Percentiles rank a stretch among this genome's conserved stretches.
Evolutionary conservation across 2,797 vertebrate genomes (phyloP).

Genomic region (Arremon brunneinucha): DNA sequence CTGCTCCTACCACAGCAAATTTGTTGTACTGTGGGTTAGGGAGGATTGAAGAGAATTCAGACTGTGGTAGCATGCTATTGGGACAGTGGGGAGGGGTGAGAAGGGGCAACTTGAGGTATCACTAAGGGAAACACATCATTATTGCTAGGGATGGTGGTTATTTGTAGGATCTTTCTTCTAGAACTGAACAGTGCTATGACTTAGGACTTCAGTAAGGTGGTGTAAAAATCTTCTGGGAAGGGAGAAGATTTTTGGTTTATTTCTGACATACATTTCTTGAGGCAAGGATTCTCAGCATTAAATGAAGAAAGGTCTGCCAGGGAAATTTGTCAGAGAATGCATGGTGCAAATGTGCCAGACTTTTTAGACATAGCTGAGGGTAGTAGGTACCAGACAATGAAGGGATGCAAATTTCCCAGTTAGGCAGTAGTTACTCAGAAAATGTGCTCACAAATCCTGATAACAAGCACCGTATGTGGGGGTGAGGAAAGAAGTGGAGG

Average conservation of each 20-base stretch:
- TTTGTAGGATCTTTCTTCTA: not conserved
- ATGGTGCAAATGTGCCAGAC: not conserved
- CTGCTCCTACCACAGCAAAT: not conserved
- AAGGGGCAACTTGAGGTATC: not conserved
- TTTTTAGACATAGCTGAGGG: not conserved
- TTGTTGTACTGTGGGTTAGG: not conserved
- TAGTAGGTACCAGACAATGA: slow-evolving; percentile 32
- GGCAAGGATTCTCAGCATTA: not conserved
- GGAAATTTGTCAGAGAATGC: not conserved
- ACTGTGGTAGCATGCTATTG: not conserved
- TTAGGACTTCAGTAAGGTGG: not conserved
- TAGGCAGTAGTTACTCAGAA: slow-evolving; percentile 36
- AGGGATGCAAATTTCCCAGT: slow-evolving; percentile 21
- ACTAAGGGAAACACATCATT: not conserved
- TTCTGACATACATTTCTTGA: not conserved
- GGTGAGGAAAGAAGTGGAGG: slow-evolving; percentile 36
- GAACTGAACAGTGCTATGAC: not conserved
- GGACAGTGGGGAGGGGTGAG: not conserved
- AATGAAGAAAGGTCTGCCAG: not conserved
- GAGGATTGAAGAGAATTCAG: not conserved
- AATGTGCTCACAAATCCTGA: slow-evolving; percentile 28
- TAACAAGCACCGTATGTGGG: not conserved
- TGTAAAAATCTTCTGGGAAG: not conserved
- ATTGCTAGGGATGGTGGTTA: not conserved
- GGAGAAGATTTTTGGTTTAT: not conserved